Conservation (phyloP, 2,113 vertebrate species). For the Acanthochromis polyacanthus region DNA sequence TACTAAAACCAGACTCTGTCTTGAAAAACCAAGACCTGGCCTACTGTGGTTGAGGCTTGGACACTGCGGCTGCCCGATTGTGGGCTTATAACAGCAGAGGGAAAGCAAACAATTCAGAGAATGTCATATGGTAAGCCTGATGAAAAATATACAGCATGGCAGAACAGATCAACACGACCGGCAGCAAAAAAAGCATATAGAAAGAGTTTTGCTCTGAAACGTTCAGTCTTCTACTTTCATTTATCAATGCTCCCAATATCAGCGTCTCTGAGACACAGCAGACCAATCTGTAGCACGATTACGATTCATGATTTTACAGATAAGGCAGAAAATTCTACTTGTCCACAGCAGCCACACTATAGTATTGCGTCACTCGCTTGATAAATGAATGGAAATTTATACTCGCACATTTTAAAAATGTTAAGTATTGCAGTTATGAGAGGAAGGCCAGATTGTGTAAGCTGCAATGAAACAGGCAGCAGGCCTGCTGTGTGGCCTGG, state of each 20-base stretch:
- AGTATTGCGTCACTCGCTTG: conserved; percentile 17
- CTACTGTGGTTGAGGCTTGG: conserved; percentile 72
- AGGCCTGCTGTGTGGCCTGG: conserved; percentile 78
- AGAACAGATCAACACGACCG: conserved; percentile 38
- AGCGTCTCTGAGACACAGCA: conserved; percentile 8
- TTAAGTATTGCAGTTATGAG: conserved; percentile 71
- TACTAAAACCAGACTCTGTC: conserved; percentile 47
- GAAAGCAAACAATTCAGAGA: conserved; percentile 71
- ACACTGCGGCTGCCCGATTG: conserved; percentile 67
- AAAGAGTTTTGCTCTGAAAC: conserved; percentile 13
- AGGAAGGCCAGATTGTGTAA: conserved; percentile 62
- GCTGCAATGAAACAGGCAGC: conserved; percentile 57
- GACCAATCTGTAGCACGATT: not conserved
- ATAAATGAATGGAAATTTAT: conserved; percentile 53
- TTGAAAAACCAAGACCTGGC: conserved; percentile 59
- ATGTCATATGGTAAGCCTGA: conserved; percentile 53
- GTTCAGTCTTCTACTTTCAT: conserved; percentile 19
- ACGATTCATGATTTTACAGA: not conserved
- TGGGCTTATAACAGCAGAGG: conserved; percentile 68
- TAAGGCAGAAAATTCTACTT: conserved; percentile 9
- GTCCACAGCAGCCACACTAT: conserved; percentile 16
- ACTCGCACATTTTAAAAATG: conserved; percentile 49
- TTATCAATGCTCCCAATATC: conserved; percentile 4
- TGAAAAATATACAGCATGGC: conserved; percentile 51
- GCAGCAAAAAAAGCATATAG: conserved; percentile 13